Conservation (phyloP, 2,113 vertebrate genomes). For the Rhegmatorhina hoffmannsi region DNA sequence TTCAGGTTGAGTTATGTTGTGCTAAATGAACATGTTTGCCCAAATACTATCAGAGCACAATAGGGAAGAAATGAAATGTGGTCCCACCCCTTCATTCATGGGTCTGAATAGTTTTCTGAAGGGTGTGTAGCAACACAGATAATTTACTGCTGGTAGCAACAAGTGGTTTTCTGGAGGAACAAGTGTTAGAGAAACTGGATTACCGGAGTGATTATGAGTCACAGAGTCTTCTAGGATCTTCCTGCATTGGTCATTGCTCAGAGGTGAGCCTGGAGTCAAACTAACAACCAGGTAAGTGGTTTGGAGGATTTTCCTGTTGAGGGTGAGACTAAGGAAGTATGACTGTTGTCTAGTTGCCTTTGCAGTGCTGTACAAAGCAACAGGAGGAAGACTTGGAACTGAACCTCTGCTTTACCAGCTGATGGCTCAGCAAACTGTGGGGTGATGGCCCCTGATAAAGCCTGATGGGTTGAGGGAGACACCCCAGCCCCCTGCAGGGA, state of each 20-base stretch:
- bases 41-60: not conserved
- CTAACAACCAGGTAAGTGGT: not conserved
- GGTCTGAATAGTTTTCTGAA: not conserved
- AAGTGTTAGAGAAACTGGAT: not conserved
- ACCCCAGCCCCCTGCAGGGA: no score
- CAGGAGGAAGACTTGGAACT: not conserved
- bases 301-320: not conserved
- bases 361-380: not conserved
- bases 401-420: not conserved
- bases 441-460: no score
- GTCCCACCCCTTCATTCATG: not conserved
- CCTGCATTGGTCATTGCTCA: not conserved
- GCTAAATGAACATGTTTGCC: not conserved
- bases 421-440: not conserved
- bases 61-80: not conserved
- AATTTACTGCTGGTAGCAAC: slow-evolving; percentile 1
- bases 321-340: not conserved
- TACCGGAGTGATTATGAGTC: not conserved
- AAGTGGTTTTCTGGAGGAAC: not conserved
- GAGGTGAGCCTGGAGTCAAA: not conserved
- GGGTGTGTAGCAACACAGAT: not conserved
- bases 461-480: no score
- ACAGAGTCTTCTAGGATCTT: not conserved
- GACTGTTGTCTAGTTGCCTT: not conserved
- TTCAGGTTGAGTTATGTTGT: not conserved